Evolutionary conservation across 2,797 vertebrate genomes (phyloP), one percentile per base, ranked within the genome.

Genomic region (Betta splendens): DNA sequence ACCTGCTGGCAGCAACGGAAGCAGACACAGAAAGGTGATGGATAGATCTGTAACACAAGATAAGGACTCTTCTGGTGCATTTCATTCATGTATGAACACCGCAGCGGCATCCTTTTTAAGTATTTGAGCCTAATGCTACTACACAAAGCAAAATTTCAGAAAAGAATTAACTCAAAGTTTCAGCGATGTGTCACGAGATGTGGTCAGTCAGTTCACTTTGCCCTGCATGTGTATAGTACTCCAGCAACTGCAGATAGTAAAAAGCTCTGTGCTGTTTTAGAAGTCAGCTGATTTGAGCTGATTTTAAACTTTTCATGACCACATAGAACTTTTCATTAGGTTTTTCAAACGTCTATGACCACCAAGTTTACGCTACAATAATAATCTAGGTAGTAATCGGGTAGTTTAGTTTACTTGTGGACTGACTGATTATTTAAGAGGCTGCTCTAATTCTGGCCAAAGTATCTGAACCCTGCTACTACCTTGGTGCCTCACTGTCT

Each of bases 31-130:
- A 62, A 69, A 44, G 43, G 58, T 67, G 67, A 72, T 43, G 56
- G 50, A 57, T 69, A 23, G 48, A 46, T 9, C 42, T 53, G 70
- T 57, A 55, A 76, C 62, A 40, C 58, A 67, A 78, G 67, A 76
- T 47, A 62, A 73, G 62, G 32, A 73, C 69, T 57, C 54, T 32
- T 10, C 50, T 46, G 44, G 38, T 74, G 42, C 46, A 40, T 73
- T 76, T 70, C 40, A 75, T 64, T 71, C 39, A 46, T 64, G 26
- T 39, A 37, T 52, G 49, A 76, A 29, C 49, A 56, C 64, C n/a
- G 3, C 23, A 48, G 50, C 64, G 71, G 65, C 54, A 33, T 45
- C 54, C 59, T 72, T 70, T 44, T 68, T 81, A 55, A 52, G 55
- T 64, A 36, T 72, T 74, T 59, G 37, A 61, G 36, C 42, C 42